Conservation (phyloP, 2,797 vertebrate species). For the Lacerta viridis region DNA sequence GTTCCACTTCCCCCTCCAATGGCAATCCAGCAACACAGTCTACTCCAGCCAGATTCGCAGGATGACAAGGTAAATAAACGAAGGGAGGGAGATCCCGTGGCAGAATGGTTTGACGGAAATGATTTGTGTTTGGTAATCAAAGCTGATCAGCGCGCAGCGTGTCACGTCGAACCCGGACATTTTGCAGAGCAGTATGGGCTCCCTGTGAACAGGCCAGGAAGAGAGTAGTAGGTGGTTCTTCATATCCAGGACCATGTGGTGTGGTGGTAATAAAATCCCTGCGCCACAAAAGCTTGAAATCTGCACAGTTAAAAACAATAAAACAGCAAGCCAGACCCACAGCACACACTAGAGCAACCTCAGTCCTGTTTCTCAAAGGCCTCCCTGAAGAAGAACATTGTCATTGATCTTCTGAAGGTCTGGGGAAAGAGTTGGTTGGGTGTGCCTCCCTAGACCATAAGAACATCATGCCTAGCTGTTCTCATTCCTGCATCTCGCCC, state of each 20-base stretch:
- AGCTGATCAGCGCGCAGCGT: neutral
- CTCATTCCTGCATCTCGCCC: neutral
- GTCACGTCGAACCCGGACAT: neutral
- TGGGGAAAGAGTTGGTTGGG: neutral
- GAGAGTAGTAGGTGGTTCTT: neutral
- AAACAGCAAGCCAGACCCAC: neutral
- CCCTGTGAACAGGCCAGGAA: neutral
- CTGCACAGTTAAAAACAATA: neutral
- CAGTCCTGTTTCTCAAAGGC: neutral
- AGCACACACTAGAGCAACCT: neutral
- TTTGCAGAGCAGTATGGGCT: no score
- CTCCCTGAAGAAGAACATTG: neutral
- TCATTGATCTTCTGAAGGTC: neutral
- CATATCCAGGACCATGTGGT: no score
- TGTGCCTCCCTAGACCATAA: neutral
- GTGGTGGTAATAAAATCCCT: neutral
- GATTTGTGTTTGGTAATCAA: neutral
- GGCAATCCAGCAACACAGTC: constrained; percentile 99
- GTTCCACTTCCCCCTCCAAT: constrained; percentile 97
- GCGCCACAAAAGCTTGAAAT: no score
- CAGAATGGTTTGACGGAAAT: neutral
- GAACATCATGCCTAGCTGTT: neutral
- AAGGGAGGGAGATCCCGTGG: neutral
- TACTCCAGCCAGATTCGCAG: constrained; percentile 95
- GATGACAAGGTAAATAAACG: constrained; percentile 93